Evolutionary conservation across 1,140 invertebrate species (phyloP), one percentile per base, ranked within the genome.

Genomic region (Cydia pomonella): DNA sequence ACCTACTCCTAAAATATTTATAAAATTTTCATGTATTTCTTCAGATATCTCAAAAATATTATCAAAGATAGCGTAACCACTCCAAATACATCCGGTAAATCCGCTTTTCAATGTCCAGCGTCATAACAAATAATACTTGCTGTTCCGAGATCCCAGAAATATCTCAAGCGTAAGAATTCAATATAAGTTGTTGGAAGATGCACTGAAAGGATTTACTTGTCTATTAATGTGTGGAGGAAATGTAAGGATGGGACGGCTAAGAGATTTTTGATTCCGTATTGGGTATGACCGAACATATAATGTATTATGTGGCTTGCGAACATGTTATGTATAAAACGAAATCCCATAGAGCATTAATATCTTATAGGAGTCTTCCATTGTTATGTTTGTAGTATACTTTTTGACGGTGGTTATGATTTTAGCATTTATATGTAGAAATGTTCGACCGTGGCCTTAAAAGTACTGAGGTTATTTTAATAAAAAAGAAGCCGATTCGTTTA

Each of bases 111-210:
- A 59, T 23, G 21, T 59, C 53, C 53, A 59, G 47, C 1, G 1
- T 47, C 4, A 50, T 44, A 44, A 44, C 41, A 44, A 44, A 53
- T 53, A 53, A 53, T 53, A 6, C 50, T n/a, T 72, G 18, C n/a
- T 10, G 7, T 18, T n/a, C 44, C 23, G 41, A 53, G 27, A 59
- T 25, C 41, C 47, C 27, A 38, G 23, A 29, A 62, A 27, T 53
- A 25, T 33, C 41, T 59, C 47, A 62, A 73, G 72, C 47, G 50
- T 29, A 33, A 59, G 72, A 62, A 73, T 73, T 29, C 72, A 62
- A 73, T 73, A 73, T 33, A 59, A 73, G 25, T 59, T 59, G 53
- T 59, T 59, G 53, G 21, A 53, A n/a, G 50, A 12, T 59, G 53
- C 53, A 59, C 23, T 59, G 18, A 23, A 59, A 59, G 53, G 53